Conservation (phyloP, 1,140 invertebrate species). For the Steinernema khuongi region DNA sequence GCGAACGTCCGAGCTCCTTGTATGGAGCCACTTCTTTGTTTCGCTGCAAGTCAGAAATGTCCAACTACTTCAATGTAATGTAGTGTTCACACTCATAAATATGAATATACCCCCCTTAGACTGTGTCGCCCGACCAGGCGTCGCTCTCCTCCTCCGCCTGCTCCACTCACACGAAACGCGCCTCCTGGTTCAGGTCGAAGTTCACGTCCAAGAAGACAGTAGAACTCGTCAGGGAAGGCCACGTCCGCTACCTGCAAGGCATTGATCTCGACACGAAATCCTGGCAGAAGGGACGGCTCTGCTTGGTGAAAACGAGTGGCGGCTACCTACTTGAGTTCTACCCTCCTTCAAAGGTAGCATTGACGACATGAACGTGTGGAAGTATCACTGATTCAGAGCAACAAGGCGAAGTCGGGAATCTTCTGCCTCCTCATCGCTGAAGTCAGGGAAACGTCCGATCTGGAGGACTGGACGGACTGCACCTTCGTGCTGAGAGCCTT, state of each 20-base stretch:
- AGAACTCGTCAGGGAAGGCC: background rate
- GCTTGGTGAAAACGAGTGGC: background rate
- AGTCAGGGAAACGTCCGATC: background rate
- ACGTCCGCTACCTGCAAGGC: constrained; percentile 1
- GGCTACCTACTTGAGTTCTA: background rate
- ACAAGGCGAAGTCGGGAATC: background rate
- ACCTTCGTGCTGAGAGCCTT: background rate
- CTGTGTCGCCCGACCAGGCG: background rate
- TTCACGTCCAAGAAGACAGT: background rate
- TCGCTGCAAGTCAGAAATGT: constrained; percentile 9
- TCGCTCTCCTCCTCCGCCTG: background rate
- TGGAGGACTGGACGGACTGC: background rate
- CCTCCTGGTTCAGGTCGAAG: constrained; percentile 2
- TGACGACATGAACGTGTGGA: too few relatives aligned
- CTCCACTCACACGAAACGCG: constrained; percentile 2
- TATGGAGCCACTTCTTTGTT: background rate
- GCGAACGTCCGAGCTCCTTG: background rate
- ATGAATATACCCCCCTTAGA: background rate
- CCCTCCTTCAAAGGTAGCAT: background rate
- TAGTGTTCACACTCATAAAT: background rate
- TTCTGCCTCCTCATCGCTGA: background rate
- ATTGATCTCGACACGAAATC: background rate
- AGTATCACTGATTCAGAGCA: too few relatives aligned
- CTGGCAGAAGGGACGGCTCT: background rate
- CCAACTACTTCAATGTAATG: background rate